Base-by-base conservation (phyloP, 35 echinoderm and acorn worm species). In the Diadema setosum region DNA sequence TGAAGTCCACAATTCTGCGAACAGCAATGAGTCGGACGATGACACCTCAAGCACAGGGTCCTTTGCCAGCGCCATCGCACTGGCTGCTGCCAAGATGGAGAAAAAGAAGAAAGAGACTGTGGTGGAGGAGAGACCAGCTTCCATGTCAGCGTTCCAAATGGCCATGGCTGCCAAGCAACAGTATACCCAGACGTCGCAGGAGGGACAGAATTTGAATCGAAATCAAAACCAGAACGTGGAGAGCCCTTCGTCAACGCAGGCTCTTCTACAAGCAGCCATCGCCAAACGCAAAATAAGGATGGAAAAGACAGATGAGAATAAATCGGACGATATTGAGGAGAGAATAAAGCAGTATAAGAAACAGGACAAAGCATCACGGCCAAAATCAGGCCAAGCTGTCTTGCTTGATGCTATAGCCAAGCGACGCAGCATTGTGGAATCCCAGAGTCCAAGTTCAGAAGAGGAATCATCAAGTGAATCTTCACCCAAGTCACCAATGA, bases 171-270 rank as follows among this genome's bases (percentile, higher is more conserved):
- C 89, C 26, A 87, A 88, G 58, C 84, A 85, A 39, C 74, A 57
- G 4, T 69, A 65, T 40, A 39, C 89, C 4, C 82, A 59, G 29
- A 44, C 49, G 21, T 9, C 65, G 48, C 44, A 63, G 42, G 76
- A 25, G 15, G 93, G 88, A 42, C 73, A 65, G 32, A 83, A 90
- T 48, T 65, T 83, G 34, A 90, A 90, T 59, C 81, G 88, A 21
- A 90, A 93, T 81, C 84, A 93, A 57, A 93, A 93, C 65, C 84
- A 93, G 43, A 93, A 93, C 75, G 91, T 69, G n/a, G 84, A 93
- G 39, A 93, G 75, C 21, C 75, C 88, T 46, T 65, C 58, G 25
- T 90, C 88, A 75, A 82, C 65, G 32, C 89, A 91, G 60, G 73
- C 65, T 30, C 87, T 83, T 6, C 56, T 97, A 0, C 49, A 87